A percentile compares a stretch with the other conserved stretches of the same genome.
Evolutionary conservation across 2,797 vertebrate species (phyloP).

Genomic region (Cygnus olor): DNA sequence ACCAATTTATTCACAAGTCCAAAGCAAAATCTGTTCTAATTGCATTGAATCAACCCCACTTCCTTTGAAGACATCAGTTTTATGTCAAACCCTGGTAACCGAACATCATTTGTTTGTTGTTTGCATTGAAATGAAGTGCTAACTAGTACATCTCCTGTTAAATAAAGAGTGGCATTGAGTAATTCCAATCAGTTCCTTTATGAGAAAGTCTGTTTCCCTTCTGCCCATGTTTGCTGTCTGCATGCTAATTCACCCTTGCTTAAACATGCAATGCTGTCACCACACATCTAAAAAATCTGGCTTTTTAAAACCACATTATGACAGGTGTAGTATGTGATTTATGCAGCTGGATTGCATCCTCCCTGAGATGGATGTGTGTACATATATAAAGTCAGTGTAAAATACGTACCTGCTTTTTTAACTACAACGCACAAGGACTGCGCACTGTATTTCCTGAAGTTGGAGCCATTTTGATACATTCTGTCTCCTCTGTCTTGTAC

Average conservation of each 20-base stretch:
- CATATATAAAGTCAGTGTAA: not conserved
- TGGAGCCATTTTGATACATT: not conserved
- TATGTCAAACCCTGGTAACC: slow-evolving; percentile 26
- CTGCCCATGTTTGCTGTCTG: slow-evolving; percentile 52
- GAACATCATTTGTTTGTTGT: slow-evolving; percentile 39
- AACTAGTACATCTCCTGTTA: slow-evolving; percentile 53
- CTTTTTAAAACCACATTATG: not conserved
- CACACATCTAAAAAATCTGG: not conserved
- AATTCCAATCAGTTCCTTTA: slow-evolving; percentile 55
- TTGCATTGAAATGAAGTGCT: slow-evolving; percentile 50
- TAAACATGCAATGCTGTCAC: not conserved
- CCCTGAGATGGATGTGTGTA: not conserved
- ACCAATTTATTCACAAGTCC: not conserved
- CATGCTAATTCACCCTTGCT: slow-evolving; percentile 63
- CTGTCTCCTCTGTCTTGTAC: not conserved
- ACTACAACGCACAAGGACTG: not conserved
- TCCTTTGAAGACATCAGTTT: slow-evolving; percentile 23
- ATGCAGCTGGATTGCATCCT: not conserved
- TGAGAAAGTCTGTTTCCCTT: slow-evolving; percentile 62
- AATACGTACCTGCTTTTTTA: not conserved
- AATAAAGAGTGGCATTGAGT: slow-evolving; percentile 30
- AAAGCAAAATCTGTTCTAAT: slow-evolving; percentile 29
- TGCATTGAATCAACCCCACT: slow-evolving; percentile 3
- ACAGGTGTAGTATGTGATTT: not conserved
- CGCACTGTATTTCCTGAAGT: not conserved